Conservation (phyloP, 2,888 invertebrate species). For the Dasysyrphus albostriatus region DNA sequence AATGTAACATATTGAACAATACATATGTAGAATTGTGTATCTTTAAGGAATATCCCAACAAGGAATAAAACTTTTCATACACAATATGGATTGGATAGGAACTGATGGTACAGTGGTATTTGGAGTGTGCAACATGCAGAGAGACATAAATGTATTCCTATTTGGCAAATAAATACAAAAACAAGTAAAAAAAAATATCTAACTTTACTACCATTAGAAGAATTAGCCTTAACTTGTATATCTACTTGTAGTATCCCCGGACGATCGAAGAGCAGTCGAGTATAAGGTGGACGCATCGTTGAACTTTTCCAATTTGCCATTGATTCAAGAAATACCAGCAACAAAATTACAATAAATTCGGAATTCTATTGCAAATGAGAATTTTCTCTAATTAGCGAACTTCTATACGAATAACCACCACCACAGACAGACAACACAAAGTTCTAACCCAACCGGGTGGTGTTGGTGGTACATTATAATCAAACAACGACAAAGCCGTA, state of each 20-base stretch:
- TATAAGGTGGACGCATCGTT: slow-evolving; percentile 53
- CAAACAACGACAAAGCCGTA: slow-evolving; percentile 65
- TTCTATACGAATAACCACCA: slow-evolving; percentile 44
- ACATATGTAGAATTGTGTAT: too few relatives aligned
- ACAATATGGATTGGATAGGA: too few relatives aligned
- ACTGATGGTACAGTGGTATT: too few relatives aligned
- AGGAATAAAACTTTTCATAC: not conserved
- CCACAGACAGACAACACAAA: slow-evolving; percentile 9
- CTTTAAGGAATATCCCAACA: not conserved
- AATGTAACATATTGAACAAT: too few relatives aligned
- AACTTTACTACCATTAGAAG: not conserved
- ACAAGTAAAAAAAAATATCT: too few relatives aligned
- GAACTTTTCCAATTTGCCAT: slow-evolving; percentile 76
- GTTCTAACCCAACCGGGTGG: not conserved
- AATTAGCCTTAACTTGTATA: not conserved
- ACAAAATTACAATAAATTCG: slow-evolving; percentile 75
- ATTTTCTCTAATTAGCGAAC: slow-evolving; percentile 75
- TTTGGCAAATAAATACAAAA: not conserved
- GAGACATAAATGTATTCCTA: not conserved
- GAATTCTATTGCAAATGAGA: slow-evolving; percentile 74
- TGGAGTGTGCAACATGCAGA: not conserved
- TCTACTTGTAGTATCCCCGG: not conserved
- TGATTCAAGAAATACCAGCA: slow-evolving; percentile 71
- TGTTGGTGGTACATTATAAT: slow-evolving; percentile 36
- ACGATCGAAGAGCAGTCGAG: not conserved